Percentiles rank a stretch among this genome's conserved stretches.
Evolutionary conservation across 1,140 invertebrate genomes (phyloP).

Genomic region (Charaxes varanes): DNA sequence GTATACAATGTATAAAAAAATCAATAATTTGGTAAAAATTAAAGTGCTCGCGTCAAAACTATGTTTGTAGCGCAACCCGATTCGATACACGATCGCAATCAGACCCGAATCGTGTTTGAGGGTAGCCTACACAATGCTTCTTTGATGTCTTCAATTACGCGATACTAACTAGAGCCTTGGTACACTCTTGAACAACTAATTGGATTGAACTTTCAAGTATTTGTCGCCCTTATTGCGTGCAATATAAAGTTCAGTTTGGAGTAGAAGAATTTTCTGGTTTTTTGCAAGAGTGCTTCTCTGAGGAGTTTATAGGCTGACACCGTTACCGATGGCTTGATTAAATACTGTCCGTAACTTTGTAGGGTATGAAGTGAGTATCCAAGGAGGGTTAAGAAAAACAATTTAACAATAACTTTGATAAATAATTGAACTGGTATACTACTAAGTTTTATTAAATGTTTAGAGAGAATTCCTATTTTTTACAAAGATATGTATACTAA

Average conservation of each 20-base stretch:
- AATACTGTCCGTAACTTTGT: conserved; percentile 17
- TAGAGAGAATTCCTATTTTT: no score
- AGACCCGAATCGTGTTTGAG: conserved; percentile 20
- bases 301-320: conserved; percentile 13
- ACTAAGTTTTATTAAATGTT: no score
- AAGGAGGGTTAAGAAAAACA: no score
- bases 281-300: conserved; percentile 15
- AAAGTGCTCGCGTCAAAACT: no score
- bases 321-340: conserved; percentile 17
- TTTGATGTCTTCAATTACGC: conserved; percentile 44
- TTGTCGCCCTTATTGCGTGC: conserved; percentile 17
- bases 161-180: conserved; percentile 41
- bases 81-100: conserved; percentile 27
- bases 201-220: conserved; percentile 14
- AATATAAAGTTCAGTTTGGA: conserved; percentile 12
- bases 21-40: no score
- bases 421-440: no score
- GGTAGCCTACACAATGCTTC: conserved; percentile 22
- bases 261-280: conserved; percentile 7
- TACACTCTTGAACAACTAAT: conserved; percentile 29
- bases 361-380: conserved; percentile 1
- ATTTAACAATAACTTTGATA: no score
- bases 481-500: no score
- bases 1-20: background rate
- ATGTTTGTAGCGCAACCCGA: conserved; percentile 18